A percentile compares a stretch with the other conserved stretches of the same genome.
phyloP scores from a whole-genome alignment of 2,797 vertebrate species.

The Lacerta agilis region DNA sequence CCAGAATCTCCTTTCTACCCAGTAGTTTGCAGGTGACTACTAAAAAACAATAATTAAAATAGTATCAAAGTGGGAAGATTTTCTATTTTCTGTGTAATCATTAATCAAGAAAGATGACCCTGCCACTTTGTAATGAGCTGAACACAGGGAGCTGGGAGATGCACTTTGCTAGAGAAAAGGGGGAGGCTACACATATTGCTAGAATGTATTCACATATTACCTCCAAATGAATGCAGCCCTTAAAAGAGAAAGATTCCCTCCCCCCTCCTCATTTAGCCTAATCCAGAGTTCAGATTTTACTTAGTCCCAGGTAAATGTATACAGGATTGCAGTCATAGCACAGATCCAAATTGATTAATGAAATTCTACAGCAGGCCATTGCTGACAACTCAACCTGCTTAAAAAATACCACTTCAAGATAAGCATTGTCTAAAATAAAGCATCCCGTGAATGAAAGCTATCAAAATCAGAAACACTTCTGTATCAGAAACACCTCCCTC shows the following conservation, averaged over 20 bases:
- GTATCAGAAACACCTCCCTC: neutral
- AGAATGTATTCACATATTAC: neutral
- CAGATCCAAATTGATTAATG: neutral
- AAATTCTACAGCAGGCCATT: slow-evolving; percentile 3
- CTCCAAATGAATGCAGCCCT: neutral
- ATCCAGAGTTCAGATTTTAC: neutral
- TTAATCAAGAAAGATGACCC: neutral
- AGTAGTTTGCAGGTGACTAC: neutral
- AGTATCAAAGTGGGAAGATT: neutral
- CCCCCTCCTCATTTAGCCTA: neutral
- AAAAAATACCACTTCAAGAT: neutral
- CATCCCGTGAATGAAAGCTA: neutral
- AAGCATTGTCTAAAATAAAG: neutral
- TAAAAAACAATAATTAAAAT: neutral
- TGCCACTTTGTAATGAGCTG: neutral
- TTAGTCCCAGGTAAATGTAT: neutral
- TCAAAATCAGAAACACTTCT: neutral
- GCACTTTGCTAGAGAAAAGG: neutral
- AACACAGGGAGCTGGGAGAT: neutral
- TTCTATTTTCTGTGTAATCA: neutral
- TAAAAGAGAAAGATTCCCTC: neutral
- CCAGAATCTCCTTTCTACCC: fast-evolving
- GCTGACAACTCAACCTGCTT: neutral
- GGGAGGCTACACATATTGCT: neutral
- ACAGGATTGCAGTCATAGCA: neutral